A percentile compares a stretch with the other conserved stretches of the same genome.
These are phyloP conservation scores for Drosophila antonietae DNA, from an alignment of 2,888 invertebrate species.

Conservation along the genomic window DNA sequence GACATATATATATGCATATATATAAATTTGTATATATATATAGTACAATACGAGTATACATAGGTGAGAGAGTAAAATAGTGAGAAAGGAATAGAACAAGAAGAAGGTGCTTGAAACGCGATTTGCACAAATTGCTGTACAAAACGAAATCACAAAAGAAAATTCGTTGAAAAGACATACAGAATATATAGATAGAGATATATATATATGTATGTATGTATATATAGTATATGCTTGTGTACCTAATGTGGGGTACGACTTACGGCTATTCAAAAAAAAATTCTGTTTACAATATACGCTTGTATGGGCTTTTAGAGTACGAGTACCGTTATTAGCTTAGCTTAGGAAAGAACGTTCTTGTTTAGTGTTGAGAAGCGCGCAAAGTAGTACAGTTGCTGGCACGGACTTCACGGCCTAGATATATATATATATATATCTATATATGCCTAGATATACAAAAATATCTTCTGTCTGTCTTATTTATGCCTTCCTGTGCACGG, in stretches of 20 bases:
- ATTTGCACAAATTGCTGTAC: conserved; percentile 43
- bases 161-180: conserved; percentile 29
- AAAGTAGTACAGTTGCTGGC: conserved; percentile 22
- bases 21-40: background rate
- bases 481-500: conserved; percentile 11
- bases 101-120: conserved; percentile 31
- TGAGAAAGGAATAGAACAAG: background rate
- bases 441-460: background rate
- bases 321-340: conserved; percentile 66
- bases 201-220: conserved; percentile 4
- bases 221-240: conserved; percentile 13
- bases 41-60: conserved; percentile 21
- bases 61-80: conserved; percentile 20
- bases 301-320: conserved; percentile 51
- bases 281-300: conserved; percentile 41
- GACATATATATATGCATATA: conserved; percentile 26
- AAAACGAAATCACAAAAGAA: conserved; percentile 18
- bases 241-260: conserved; percentile 46
- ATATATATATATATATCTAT: background rate
- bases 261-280: conserved; percentile 60
- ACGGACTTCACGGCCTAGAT: conserved; percentile 20
- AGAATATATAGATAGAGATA: conserved; percentile 10
- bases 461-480: conserved; percentile 16
- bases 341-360: conserved; percentile 64
- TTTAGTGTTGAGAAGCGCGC: conserved; percentile 55